Evolutionary conservation across 1,140 invertebrate species (phyloP).

Genomic region (Steinernema khuongi): DNA sequence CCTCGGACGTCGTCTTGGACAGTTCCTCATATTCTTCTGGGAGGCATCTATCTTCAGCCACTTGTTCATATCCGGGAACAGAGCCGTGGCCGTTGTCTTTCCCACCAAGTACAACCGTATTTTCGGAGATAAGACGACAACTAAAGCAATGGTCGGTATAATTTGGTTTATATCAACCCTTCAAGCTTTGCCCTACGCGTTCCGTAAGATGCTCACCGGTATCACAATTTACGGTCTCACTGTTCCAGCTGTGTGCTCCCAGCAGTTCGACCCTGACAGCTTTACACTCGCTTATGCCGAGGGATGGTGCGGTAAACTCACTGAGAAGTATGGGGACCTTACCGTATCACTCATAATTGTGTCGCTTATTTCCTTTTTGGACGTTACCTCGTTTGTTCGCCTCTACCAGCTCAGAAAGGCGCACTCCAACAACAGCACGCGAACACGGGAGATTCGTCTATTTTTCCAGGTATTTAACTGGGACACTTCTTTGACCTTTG

Average conservation of each 20-base stretch:
- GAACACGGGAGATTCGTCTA: not conserved
- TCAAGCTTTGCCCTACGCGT: not conserved
- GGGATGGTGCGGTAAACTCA: not conserved
- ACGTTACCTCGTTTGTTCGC: not conserved
- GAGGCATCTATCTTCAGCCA: not conserved
- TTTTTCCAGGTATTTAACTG: not conserved
- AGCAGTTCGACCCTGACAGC: not conserved
- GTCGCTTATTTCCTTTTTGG: not conserved
- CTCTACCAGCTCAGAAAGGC: not conserved
- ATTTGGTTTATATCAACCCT: not conserved
- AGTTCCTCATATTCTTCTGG: conserved; percentile 2
- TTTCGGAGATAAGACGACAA: not conserved
- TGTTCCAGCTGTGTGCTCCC: not conserved
- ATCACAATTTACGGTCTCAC: not conserved
- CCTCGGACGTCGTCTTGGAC: not conserved
- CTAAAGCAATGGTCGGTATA: not conserved
- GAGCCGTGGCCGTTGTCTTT: not conserved
- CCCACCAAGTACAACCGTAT: not conserved
- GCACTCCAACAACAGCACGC: not conserved
- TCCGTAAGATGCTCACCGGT: not conserved
- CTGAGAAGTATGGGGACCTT: not conserved
- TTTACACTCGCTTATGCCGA: not conserved
- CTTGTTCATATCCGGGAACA: not conserved
- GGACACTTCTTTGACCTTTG: not conserved
- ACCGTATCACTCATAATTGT: not conserved